A percentile compares a stretch with the other conserved stretches of the same genome.
phyloP scores from a whole-genome alignment of 1,140 invertebrate genomes.

The Microvelia longipes region DNA sequence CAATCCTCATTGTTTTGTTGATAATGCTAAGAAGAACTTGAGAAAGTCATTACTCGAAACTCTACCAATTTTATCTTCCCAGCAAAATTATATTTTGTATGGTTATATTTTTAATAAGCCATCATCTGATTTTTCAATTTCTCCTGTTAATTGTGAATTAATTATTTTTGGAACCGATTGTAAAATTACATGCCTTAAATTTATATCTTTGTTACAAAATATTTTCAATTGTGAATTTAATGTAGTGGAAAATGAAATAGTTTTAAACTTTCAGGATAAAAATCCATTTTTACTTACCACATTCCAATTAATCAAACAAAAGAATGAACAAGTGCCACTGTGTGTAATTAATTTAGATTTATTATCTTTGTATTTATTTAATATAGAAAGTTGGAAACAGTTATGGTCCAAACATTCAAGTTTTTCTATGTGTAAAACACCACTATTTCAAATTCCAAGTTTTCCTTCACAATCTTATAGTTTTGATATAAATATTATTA shows the following conservation, averaged over 20 bases:
- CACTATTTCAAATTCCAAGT: neutral
- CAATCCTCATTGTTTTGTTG: too few relatives aligned
- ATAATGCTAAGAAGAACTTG: too few relatives aligned
- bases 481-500: slow-evolving; percentile 30
- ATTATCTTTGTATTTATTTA: neutral
- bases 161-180: slow-evolving; percentile 8
- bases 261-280: too few relatives aligned
- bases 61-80: neutral
- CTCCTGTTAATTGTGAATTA: slow-evolving; percentile 5
- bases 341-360: slow-evolving; percentile 2
- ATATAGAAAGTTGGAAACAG: slow-evolving; percentile 3
- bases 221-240: too few relatives aligned
- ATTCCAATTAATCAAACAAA: too few relatives aligned
- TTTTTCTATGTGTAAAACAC: neutral
- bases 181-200: neutral
- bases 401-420: neutral
- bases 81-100: neutral
- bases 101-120: neutral
- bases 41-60: neutral
- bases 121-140: neutral
- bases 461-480: slow-evolving; percentile 24
- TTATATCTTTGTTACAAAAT: too few relatives aligned
- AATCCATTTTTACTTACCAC: too few relatives aligned
- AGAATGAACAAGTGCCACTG: too few relatives aligned
- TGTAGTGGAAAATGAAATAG: too few relatives aligned